phyloP scores from a whole-genome alignment of 2,797 vertebrate species.

The Hirundo rustica region DNA sequence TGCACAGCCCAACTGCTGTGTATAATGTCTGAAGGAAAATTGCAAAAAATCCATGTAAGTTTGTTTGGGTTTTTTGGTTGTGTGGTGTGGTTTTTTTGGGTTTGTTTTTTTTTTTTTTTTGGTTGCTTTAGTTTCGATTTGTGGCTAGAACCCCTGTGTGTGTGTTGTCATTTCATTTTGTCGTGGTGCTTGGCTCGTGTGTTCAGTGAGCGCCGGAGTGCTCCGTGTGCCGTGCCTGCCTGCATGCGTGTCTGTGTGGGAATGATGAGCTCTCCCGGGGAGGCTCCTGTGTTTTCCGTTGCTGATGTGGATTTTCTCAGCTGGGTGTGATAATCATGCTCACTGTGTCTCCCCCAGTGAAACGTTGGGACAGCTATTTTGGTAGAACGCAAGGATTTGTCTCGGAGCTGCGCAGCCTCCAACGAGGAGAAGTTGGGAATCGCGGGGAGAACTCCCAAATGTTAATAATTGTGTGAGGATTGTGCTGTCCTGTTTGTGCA shows the following conservation, averaged over 20 bases:
- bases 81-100: no score
- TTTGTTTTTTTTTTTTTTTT: no score
- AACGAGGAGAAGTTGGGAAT: neutral
- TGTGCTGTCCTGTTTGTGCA: neutral
- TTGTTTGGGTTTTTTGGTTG: no score
- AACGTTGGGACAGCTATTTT: accelerated
- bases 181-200: neutral
- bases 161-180: neutral
- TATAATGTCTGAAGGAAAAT: constrained; percentile 68
- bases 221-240: neutral
- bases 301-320: accelerated
- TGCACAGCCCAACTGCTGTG: constrained; percentile 60
- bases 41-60: constrained; percentile 66
- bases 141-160: neutral
- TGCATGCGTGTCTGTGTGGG: neutral
- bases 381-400: neutral
- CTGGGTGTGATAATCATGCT: neutral
- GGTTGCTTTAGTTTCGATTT: neutral
- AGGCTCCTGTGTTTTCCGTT: neutral
- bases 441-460: neutral
- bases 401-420: accelerated
- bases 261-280: neutral
- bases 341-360: neutral
- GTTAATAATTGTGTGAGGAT: neutral
- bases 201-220: neutral